Evolutionary conservation across 2,797 vertebrate species (phyloP).

Genomic region (Crenichthys baileyi): DNA sequence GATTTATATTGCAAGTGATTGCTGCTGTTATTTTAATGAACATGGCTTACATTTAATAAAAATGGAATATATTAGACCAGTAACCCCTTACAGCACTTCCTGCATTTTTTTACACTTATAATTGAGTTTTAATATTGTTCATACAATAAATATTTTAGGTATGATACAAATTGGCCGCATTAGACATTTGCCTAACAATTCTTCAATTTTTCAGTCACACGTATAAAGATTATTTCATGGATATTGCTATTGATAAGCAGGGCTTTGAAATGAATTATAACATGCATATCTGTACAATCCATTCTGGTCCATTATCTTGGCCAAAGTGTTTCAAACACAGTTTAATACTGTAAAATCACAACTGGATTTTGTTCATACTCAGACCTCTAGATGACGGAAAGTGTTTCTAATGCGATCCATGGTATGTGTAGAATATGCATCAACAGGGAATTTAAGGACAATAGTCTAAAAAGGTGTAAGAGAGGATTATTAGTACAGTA

Average conservation of each 20-base stretch:
- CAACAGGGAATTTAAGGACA: neutral
- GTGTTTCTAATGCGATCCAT: neutral
- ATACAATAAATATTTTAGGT: neutral
- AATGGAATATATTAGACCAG: neutral
- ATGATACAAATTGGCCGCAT: neutral
- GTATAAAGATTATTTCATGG: too few species aligned
- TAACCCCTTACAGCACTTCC: neutral
- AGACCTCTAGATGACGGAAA: neutral
- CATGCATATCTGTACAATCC: neutral
- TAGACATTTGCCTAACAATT: neutral
- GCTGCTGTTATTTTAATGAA: neutral
- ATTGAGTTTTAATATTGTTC: neutral
- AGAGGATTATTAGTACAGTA: neutral
- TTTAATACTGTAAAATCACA: neutral
- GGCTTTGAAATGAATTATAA: neutral
- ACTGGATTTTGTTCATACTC: neutral
- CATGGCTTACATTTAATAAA: neutral
- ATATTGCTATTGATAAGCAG: too few species aligned
- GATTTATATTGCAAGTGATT: too few species aligned
- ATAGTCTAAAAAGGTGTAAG: neutral
- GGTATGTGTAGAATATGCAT: constrained; percentile 1
- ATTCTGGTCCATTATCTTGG: neutral
- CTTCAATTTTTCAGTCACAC: neutral
- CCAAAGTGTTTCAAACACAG: neutral
- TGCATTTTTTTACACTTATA: neutral